These are phyloP conservation scores for Myodes glareolus DNA, from an alignment of 2,113 vertebrate species.

Conservation along the genomic window DNA sequence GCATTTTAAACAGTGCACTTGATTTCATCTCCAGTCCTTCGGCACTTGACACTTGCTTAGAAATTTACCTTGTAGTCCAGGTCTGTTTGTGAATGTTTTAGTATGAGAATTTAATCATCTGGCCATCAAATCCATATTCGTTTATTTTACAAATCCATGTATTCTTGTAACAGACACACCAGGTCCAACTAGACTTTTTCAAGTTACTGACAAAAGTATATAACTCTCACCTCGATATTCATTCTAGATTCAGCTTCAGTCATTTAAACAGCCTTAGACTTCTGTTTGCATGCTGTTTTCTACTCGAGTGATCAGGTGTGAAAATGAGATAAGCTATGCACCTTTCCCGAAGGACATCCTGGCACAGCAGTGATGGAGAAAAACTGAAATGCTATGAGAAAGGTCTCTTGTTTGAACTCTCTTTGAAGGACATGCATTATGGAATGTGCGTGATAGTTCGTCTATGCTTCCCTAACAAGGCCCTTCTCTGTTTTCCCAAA, in stretches of 20 bases:
- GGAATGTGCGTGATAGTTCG: neutral
- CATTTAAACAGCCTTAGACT: neutral
- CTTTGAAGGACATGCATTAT: neutral
- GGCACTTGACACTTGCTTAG: accelerated
- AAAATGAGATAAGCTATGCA: neutral
- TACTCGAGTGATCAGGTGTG: neutral
- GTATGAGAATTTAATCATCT: neutral
- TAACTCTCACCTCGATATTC: neutral
- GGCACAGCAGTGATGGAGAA: neutral
- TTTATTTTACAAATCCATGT: neutral
- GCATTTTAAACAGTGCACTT: neutral
- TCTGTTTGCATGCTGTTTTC: neutral
- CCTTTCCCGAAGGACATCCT: neutral
- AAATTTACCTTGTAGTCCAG: neutral
- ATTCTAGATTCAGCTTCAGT: neutral
- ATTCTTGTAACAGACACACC: neutral
- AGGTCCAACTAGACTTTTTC: neutral
- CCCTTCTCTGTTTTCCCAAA: neutral
- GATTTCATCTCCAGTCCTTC: neutral
- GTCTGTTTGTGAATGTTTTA: neutral
- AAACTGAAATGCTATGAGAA: neutral
- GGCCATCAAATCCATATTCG: neutral
- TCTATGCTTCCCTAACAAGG: neutral
- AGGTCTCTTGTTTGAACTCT: neutral
- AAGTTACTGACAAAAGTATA: neutral